phyloP scores from a whole-genome alignment of 2,797 vertebrate genomes.

The Thunnus albacares region DNA sequence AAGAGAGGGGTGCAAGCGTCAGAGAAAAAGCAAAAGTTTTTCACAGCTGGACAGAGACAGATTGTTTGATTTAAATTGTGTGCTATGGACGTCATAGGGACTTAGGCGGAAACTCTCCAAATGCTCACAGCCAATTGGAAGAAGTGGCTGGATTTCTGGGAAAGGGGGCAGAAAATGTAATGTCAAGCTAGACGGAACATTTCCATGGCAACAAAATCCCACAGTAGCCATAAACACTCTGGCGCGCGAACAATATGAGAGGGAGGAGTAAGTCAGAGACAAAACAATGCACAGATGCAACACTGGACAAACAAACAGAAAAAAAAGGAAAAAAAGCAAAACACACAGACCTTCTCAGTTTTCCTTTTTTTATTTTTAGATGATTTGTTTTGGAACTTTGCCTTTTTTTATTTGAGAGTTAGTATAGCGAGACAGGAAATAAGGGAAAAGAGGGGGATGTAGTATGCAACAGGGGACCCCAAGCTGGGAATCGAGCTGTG shows the following conservation, averaged over 20 bases:
- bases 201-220: constrained; percentile 75
- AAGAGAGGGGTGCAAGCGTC: constrained; percentile 50
- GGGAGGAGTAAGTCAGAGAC: constrained; percentile 17
- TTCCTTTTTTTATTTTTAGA: neutral
- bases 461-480: too few species aligned
- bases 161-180: constrained; percentile 69
- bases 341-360: neutral
- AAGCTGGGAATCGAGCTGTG: too few species aligned
- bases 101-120: constrained; percentile 73
- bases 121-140: constrained; percentile 60
- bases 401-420: too few species aligned
- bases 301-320: neutral
- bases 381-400: too few species aligned
- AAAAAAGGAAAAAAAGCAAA: constrained; percentile 3
- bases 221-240: constrained; percentile 69
- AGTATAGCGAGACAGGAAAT: too few species aligned
- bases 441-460: too few species aligned
- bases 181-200: constrained; percentile 68
- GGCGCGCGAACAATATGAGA: constrained; percentile 36
- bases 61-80: constrained; percentile 79
- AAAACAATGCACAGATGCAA: constrained; percentile 38
- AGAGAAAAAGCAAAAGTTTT: constrained; percentile 71
- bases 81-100: constrained; percentile 73
- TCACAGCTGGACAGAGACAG: constrained; percentile 74
- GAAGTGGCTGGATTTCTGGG: constrained; percentile 69